phyloP scores from a whole-genome alignment of 2,888 invertebrate genomes.

The Amphimallon solstitiale region DNA sequence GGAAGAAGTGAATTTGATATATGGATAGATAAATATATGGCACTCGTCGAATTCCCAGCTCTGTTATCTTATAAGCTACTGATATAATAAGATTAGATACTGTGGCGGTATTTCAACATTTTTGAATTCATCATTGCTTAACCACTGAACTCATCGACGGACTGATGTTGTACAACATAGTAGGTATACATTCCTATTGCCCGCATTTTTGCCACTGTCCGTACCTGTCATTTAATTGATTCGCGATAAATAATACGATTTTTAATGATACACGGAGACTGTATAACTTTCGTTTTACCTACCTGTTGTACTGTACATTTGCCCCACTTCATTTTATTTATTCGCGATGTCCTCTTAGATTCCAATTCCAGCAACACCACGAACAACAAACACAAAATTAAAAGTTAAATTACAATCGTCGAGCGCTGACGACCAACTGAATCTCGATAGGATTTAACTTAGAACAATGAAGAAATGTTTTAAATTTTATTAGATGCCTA shows the following conservation, averaged over 20 bases:
- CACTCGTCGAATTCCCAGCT: background rate
- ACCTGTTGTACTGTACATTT: conserved; percentile 18
- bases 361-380: background rate
- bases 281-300: background rate
- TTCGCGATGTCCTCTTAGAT: background rate
- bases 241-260: background rate
- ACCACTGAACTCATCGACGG: too few species aligned
- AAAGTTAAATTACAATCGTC: background rate
- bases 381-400: background rate
- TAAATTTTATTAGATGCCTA: too few species aligned
- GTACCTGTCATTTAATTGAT: background rate
- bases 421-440: too few species aligned
- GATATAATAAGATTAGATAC: conserved; percentile 21
- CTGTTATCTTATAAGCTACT: conserved; percentile 10
- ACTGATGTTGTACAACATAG: too few species aligned
- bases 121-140: background rate
- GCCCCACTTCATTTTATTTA: conserved; percentile 24
- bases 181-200: too few species aligned
- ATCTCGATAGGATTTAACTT: too few species aligned
- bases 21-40: background rate
- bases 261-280: background rate
- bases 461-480: too few species aligned
- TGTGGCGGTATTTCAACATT: background rate
- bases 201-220: too few species aligned
- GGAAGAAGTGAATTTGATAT: background rate